phyloP scores from a whole-genome alignment of 2,797 vertebrate species.

The Champsocephalus esox region DNA sequence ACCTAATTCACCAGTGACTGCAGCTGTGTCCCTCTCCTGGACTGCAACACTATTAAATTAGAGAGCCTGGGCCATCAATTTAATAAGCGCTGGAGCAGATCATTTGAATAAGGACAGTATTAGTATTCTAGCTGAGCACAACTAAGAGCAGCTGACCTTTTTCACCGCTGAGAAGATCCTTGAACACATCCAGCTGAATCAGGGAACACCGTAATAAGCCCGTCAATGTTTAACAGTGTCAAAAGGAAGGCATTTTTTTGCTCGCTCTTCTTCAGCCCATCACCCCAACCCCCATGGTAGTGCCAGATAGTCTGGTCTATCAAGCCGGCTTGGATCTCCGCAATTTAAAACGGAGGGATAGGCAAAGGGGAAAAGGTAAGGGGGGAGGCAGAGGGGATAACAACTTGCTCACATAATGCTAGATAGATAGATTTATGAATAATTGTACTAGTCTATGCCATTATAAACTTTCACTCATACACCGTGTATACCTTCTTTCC shows the following conservation, averaged over 20 bases:
- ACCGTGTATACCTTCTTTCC: slow-evolving; percentile 54
- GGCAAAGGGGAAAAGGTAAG: slow-evolving; percentile 46
- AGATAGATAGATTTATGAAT: slow-evolving; percentile 79
- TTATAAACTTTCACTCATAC: slow-evolving; percentile 22
- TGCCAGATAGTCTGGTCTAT: slow-evolving; percentile 83
- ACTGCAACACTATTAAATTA: slow-evolving; percentile 96
- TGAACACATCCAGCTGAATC: slow-evolving; percentile 96
- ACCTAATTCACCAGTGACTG: slow-evolving; percentile 91
- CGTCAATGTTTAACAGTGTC: slow-evolving; percentile 92
- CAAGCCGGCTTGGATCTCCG: slow-evolving; percentile 79
- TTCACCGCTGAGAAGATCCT: slow-evolving; percentile 94
- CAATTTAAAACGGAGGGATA: slow-evolving; percentile 67
- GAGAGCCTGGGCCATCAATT: slow-evolving; percentile 96
- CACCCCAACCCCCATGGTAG: slow-evolving; percentile 58
- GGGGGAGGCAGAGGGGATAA: slow-evolving; percentile 72
- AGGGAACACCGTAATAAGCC: slow-evolving; percentile 93
- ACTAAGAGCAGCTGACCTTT: slow-evolving; percentile 99
- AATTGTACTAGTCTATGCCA: slow-evolving; percentile 70
- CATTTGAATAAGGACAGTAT: slow-evolving; percentile 99
- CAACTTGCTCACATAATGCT: slow-evolving; percentile 79
- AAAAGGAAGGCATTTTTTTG: slow-evolving; percentile 84
- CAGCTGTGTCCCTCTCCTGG: slow-evolving; percentile 90
- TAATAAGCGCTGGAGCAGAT: slow-evolving; percentile 97
- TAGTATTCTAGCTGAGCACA: slow-evolving; percentile 97
- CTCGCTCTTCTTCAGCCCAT: slow-evolving; percentile 50